phyloP scores from a whole-genome alignment of 2,888 invertebrate genomes.

The Linyphia triangularis region DNA sequence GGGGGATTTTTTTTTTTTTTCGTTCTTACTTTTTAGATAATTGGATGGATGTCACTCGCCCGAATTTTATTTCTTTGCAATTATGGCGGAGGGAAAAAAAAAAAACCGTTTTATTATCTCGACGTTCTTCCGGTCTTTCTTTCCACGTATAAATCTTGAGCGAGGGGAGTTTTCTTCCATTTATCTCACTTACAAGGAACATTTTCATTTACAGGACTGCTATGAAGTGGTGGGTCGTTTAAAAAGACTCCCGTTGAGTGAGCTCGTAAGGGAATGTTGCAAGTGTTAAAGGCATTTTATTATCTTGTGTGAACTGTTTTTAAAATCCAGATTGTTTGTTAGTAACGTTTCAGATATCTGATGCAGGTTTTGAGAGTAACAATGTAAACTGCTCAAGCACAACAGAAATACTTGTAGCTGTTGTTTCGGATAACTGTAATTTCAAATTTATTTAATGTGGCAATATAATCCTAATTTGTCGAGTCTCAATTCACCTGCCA shows the following conservation, averaged over 20 bases:
- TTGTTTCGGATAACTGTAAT: too few relatives aligned
- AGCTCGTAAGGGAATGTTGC: neutral
- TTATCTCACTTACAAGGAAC: neutral
- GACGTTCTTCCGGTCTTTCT: slow-evolving; percentile 27
- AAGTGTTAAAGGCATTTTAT: neutral
- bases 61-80: slow-evolving; percentile 36
- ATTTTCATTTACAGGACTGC: neutral
- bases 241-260: neutral
- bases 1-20: neutral
- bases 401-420: too few relatives aligned
- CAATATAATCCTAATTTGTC: too few relatives aligned
- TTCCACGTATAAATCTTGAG: neutral
- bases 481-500: too few relatives aligned
- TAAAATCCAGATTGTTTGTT: too few relatives aligned
- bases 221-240: slow-evolving; percentile 1
- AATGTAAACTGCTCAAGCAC: too few relatives aligned
- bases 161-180: neutral
- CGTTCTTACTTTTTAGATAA: neutral
- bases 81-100: slow-evolving; percentile 9
- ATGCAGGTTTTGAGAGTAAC: too few relatives aligned
- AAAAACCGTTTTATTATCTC: slow-evolving; percentile 22
- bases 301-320: neutral
- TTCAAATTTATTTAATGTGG: too few relatives aligned
- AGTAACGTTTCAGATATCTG: too few relatives aligned
- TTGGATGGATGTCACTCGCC: slow-evolving; percentile 1